Base-by-base conservation (phyloP, 2,797 vertebrate species). In the Amazona ochrocephala region DNA sequence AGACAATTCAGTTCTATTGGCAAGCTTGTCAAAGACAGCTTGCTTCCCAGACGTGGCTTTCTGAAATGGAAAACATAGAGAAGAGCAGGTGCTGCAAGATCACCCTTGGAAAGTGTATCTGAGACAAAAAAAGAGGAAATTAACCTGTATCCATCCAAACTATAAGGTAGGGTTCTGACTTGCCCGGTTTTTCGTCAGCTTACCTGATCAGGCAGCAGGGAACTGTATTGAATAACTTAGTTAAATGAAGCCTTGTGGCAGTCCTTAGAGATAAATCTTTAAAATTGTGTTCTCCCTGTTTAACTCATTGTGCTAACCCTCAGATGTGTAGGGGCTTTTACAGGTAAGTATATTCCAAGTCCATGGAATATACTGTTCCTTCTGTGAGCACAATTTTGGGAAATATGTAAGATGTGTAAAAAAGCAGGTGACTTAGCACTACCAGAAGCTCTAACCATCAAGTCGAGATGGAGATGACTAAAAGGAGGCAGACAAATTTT, bases 131-230 rank as follows among this genome's bases (percentile, higher is more conserved):
- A 66, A 75, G 62, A 44, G 60, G 83, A 88, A 79, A 86, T 86
- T 61, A 73, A 20, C 29, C 65, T 66, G 5, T 44, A 34, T 47
- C 42, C 32, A 30, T 60, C 64, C 39, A 2, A 5, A n/a, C 34
- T 72, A 3, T 70, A 92, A 96, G 87, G 91, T 86, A 88, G 76
- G 79, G 50, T 47, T 86, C 70, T 84, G 54, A n/a, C 7, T 81
- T 83, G 60, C 72, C 51, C 73, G 85, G 22, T 5, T 60, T 92
- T 95, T 47, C 54, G 80, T 53, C 62, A 78, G 30, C 21, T 94
- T 53, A 6, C 12, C 11, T 30, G 13, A 24, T 22, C 39, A 80
- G 61, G 26, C 32, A 50, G 30, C 10, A 41, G 41, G 44, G n/a
- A 85, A 15, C 42, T 75, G 14, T 5, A 9, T 1, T 80, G 42